Evolutionary conservation across 2,888 invertebrate species (phyloP), one percentile per base, ranked within the genome.

Genomic region (Panzeria rudis): DNA sequence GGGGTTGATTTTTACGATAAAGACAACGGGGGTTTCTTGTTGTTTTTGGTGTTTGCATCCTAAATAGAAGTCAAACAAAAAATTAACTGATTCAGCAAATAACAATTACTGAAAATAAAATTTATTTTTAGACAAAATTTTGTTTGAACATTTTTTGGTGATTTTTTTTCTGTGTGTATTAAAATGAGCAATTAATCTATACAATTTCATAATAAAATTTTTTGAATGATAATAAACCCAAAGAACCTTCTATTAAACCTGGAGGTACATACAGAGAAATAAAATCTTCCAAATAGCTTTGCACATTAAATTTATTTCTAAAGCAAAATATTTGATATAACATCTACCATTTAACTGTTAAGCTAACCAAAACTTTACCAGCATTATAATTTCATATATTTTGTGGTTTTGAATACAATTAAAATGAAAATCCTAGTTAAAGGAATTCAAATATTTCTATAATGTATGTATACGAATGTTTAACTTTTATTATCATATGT

Each of bases 361-460:
- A 66, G 20, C n/a, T 6, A 35, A 38, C 35, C 56, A 13, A 35
- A 41, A 71, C 17, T 23, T 3, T 50, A n/a, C 44, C 38, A 59
- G 25, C 20, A 54, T 80, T 66, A 66, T 44, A 79, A 44, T 79
- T 79, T 54, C 13, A 32, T 59, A 38, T 23, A 44, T 44, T 25
- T 71, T 72, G 72, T 50, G 72, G 80, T 72, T 80, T 47, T 66
- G 25, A 11, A 35, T 64, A 66, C 64, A 72, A 66, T 56, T 56
- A 56, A 72, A 47, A 56, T 64, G 38, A 29, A 64, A 54, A 64
- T 80, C n/a, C 72, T 72, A 64, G 50, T 17, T 47, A 56, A 72
- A 64, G 54, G 64, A 80, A 54, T 56, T 54, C 17, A 72, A 56
- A 47, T 17, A 56, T 78, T 50, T 35, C 35, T 35, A 11, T 8